phyloP scores from a whole-genome alignment of 2,113 vertebrate genomes.

The Apodemus speciosus region DNA sequence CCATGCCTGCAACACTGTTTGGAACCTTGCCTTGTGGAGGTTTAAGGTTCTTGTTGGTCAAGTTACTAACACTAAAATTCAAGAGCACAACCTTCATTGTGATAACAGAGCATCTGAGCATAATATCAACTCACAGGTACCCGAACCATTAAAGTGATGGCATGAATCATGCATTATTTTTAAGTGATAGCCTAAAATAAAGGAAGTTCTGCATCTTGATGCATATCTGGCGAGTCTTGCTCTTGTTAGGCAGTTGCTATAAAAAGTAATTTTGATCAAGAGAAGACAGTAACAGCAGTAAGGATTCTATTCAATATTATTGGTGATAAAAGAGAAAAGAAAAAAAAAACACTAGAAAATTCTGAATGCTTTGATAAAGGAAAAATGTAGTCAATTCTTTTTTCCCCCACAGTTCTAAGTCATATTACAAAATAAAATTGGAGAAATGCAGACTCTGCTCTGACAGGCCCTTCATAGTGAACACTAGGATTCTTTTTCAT shows the following conservation, averaged over 20 bases:
- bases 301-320: background rate
- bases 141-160: background rate
- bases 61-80: background rate
- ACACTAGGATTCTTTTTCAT: constrained; percentile 62
- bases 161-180: background rate
- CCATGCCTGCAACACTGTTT: background rate
- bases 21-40: background rate
- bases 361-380: background rate
- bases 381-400: background rate
- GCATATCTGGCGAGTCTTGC: background rate
- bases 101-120: background rate
- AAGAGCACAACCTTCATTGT: background rate
- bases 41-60: background rate
- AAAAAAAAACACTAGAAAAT: background rate
- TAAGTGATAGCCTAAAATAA: background rate
- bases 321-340: background rate
- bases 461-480: constrained; percentile 51
- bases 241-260: background rate
- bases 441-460: background rate
- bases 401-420: background rate
- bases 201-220: background rate
- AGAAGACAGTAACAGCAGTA: background rate
- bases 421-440: background rate
- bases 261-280: constrained; percentile 15
- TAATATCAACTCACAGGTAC: background rate